These are phyloP conservation scores for Drosophila murphyi DNA, from an alignment of 1,140 invertebrate species.

Conservation along the genomic window DNA sequence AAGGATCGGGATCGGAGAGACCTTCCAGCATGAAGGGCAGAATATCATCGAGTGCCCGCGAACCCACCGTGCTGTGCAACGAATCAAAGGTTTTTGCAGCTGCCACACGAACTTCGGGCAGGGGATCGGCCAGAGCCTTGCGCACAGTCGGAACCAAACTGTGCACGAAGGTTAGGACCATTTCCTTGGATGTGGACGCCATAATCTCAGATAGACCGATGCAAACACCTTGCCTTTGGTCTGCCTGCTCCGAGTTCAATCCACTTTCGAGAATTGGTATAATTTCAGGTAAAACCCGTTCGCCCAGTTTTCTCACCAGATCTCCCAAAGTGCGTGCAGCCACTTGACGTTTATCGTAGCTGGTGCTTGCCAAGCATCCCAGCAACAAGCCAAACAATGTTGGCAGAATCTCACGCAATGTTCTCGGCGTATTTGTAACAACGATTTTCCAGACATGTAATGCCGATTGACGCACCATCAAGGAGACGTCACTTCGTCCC, in stretches of 20 bases:
- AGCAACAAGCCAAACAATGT: conserved; percentile 96
- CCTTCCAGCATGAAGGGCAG: conserved; percentile 95
- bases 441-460: conserved; percentile 99
- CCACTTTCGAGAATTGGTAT: conserved; percentile 98
- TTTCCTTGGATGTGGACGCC: conserved; percentile 97
- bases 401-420: conserved; percentile 97
- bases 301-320: conserved; percentile 98
- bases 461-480: conserved; percentile 98
- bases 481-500: conserved; percentile 97
- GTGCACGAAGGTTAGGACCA: conserved; percentile 97
- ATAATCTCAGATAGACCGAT: conserved; percentile 99
- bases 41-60: conserved; percentile 98
- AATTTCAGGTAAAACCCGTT: conserved; percentile 98
- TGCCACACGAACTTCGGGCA: conserved; percentile 96
- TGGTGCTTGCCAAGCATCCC: conserved; percentile 97
- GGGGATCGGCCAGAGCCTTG: conserved; percentile 96
- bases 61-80: conserved; percentile 96
- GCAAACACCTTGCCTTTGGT: conserved; percentile 98
- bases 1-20: conserved; percentile 91
- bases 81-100: conserved; percentile 98
- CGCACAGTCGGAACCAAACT: conserved; percentile 98
- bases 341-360: conserved; percentile 97
- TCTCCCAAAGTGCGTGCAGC: conserved; percentile 98
- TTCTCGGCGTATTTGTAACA: conserved; percentile 98
- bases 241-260: conserved; percentile 94